phyloP scores from a whole-genome alignment of 1,140 invertebrate genomes.

The Bursaphelenchus mucronatus region DNA sequence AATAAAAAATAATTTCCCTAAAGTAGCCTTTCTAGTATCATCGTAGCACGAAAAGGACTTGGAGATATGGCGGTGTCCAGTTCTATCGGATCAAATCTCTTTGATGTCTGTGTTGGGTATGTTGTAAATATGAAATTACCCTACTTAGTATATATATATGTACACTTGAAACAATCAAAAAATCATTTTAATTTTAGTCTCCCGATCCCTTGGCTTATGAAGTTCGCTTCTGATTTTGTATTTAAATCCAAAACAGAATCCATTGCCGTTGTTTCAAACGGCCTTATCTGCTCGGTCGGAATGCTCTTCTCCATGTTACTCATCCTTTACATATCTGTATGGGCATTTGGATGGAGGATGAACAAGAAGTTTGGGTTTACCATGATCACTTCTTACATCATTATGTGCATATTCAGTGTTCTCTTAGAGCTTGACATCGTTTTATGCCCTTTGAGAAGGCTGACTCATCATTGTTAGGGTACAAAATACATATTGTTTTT shows the following conservation, averaged over 20 bases:
- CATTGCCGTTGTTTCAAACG: constrained; percentile 69
- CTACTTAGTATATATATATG: background rate
- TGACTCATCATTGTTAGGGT: too few relatives aligned
- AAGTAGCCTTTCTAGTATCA: constrained; percentile 54
- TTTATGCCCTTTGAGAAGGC: constrained; percentile 3
- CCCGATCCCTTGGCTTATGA: constrained; percentile 83
- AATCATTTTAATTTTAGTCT: constrained; percentile 69
- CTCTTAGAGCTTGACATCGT: constrained; percentile 70
- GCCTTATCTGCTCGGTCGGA: constrained; percentile 92
- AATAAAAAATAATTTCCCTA: background rate
- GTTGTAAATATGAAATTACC: constrained; percentile 27
- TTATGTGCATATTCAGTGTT: constrained; percentile 86
- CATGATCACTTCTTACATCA: constrained; percentile 89
- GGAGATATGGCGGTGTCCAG: constrained; percentile 98
- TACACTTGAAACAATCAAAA: background rate
- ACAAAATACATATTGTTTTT: too few relatives aligned
- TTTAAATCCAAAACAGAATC: constrained; percentile 10
- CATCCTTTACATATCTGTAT: constrained; percentile 72
- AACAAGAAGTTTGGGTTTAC: constrained; percentile 85
- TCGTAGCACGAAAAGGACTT: constrained; percentile 65
- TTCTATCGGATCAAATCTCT: constrained; percentile 96
- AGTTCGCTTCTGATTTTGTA: constrained; percentile 24
- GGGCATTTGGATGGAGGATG: constrained; percentile 92
- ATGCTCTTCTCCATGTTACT: constrained; percentile 89
- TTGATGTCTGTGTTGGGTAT: constrained; percentile 89